Evolutionary conservation across 2,113 vertebrate species (phyloP), one percentile per base, ranked within the genome.

Genomic region (Phoenicopterus ruber): DNA sequence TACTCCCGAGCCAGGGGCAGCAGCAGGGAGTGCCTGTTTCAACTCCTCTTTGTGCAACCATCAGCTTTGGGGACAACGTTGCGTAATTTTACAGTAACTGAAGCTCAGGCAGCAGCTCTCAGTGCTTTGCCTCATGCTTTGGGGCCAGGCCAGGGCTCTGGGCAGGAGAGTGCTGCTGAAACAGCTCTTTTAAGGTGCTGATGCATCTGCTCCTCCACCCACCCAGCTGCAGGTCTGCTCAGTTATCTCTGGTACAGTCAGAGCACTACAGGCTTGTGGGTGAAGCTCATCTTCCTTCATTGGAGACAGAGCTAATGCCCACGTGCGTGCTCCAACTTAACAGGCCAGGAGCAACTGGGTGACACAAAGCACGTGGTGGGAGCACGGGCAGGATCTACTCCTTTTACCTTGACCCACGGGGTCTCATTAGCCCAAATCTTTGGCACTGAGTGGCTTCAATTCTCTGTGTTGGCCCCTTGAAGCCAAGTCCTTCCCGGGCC

Each of bases 241-340:
- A 0, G 38, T 67, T 66, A 2, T 21, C 26, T 59, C 29, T 73
- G 63, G 40, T 57, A 15, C 80, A 78, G 26, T 18, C 54, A 34
- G 15, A 31, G 17, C 31, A 13, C 0, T 1, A 9, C 49, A 17
- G 34, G 15, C 44, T 9, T 40, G 54, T 19, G 18, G 50, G 38
- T 22, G 31, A 28, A 34, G 32, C 25, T 59, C n/a, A 9, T 25
- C 74, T 82, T 72, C 66, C 46, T 86, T 49, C 46, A 18, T 17
- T 13, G 1, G 29, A 36, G 44, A n/a, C 0, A 1, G 10, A 73
- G n/a, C 42, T 54, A 10, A n/a, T 26, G 38, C 10, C 42, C 12
- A 13, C 1, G 1, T 13, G 24, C 1, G 1, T 32, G 32, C 38
- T 79, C 38, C 61, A 44, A 0, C 20, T 52, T 54, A 20, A 16